These are phyloP conservation scores for Nyctereutes procyonoides DNA, from an alignment of 2,113 vertebrate species.

Conservation along the genomic window DNA sequence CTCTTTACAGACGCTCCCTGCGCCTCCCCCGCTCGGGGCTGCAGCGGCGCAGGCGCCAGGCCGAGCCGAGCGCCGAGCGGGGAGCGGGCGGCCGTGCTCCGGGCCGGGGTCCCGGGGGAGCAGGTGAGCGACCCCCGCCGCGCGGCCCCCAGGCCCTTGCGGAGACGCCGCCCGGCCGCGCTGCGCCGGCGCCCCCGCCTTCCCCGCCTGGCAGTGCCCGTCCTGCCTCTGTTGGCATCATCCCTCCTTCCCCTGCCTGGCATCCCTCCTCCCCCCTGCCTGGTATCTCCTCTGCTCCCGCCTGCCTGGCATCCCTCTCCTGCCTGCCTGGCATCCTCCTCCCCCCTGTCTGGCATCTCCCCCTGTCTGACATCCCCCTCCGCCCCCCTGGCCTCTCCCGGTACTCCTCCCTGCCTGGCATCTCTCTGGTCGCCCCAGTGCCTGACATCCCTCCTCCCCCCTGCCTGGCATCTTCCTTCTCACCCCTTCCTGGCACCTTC, in stretches of 20 bases:
- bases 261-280: neutral
- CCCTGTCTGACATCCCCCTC: neutral
- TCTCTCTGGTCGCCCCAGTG: neutral
- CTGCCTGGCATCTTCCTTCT: neutral
- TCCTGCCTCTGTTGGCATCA: slow-evolving; percentile 14
- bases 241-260: neutral
- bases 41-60: slow-evolving; percentile 80
- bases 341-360: neutral
- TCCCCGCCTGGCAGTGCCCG: neutral
- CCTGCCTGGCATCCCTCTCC: neutral
- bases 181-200: slow-evolving; percentile 57
- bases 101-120: slow-evolving; percentile 67
- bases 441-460: neutral
- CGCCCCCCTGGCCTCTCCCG: neutral
- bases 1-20: slow-evolving; percentile 84
- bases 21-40: slow-evolving; percentile 77
- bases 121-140: slow-evolving; percentile 79
- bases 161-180: slow-evolving; percentile 42
- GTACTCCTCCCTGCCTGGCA: neutral
- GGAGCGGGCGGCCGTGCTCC: neutral
- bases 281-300: neutral
- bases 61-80: slow-evolving; percentile 9
- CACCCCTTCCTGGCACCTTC: slow-evolving; percentile 14
- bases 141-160: slow-evolving; percentile 53
- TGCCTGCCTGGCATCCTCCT: neutral